Evolutionary conservation across 2,888 invertebrate species (phyloP), one percentile per base, ranked within the genome.

Genomic region (Trachelus iudaicus): DNA sequence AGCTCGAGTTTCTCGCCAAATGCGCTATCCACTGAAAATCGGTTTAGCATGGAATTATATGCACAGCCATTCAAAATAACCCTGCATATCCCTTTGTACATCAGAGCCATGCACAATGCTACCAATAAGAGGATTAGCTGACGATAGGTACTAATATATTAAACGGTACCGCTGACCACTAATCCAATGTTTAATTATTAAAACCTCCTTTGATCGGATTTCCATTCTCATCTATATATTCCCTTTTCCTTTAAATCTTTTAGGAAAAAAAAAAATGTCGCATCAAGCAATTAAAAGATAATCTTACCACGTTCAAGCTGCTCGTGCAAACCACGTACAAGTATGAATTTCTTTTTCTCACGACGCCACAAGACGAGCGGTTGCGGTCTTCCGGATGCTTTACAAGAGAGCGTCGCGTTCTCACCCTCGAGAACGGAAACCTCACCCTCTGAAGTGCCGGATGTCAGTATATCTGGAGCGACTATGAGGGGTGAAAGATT

Each of bases 381-480:
- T 23, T 93, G 91, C 0, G 96, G 96, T 86, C 95, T 94, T 11
- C 96, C 96, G 76, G 94, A 94, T 15, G 96, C 96, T 87, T 93
- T 94, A 90, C 96, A 96, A 82, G 94, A 94, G 74, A 96, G 92
- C 73, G 95, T 95, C 31, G 95, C 94, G 85, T 96, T 95, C 82
- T 95, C 95, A 0, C 96, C 95, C 89, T 96, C 96, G 81, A 94
- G 93, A 15, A 95, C 94, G 34, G 95, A 94, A 77, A 96, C 92
- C 89, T 96, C 96, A 0, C 96, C 95, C 80, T 86, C 88, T 83
- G 96, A 96, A 34, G 96, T 96, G 81, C 96, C 95, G 85, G 95
- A 94, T 88, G 95, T 95, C 77, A 96, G 93, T 86, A 96, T 96
- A 88, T 96, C 96, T 69, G 96, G 96, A 74, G 96, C 96, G 75